Percentiles rank a stretch among this genome's conserved stretches.
Evolutionary conservation across 1,140 invertebrate genomes (phyloP).

Genomic region (Oryzaephilus surinamensis): DNA sequence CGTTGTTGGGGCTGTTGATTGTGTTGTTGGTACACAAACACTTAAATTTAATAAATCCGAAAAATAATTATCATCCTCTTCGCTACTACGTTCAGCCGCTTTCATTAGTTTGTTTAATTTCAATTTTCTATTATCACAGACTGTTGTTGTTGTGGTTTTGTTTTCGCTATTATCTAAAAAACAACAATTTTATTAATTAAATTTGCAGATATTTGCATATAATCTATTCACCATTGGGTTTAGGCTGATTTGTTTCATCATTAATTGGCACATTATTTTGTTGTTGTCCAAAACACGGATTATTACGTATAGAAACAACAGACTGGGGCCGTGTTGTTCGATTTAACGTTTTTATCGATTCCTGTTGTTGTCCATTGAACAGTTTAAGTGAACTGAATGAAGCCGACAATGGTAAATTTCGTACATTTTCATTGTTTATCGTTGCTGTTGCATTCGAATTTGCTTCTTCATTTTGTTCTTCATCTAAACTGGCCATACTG

Average conservation of each 20-base stretch:
- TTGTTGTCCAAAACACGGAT: slow-evolving; percentile 20
- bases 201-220: too few species aligned
- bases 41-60: slow-evolving; percentile 31
- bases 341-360: too few species aligned
- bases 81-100: too few species aligned
- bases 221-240: too few species aligned
- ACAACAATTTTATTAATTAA: too few species aligned
- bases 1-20: slow-evolving; percentile 12
- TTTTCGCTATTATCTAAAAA: slow-evolving; percentile 2
- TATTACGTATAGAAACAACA: slow-evolving; percentile 18
- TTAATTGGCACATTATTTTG: too few species aligned
- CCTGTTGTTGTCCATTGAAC: too few species aligned
- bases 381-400: slow-evolving; percentile 1
- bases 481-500: slow-evolving; percentile 61
- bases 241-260: too few species aligned
- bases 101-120: too few species aligned
- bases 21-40: slow-evolving; percentile 26
- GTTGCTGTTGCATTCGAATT: slow-evolving; percentile 20
- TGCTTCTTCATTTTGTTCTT: slow-evolving; percentile 38
- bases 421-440: not conserved
- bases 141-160: slow-evolving; percentile 17
- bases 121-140: slow-evolving; percentile 28
- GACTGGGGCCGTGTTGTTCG: slow-evolving; percentile 10
- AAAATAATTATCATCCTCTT: slow-evolving; percentile 29
- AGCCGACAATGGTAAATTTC: slow-evolving; percentile 13